These are phyloP conservation scores for Dicrurus megarhynchus DNA, from an alignment of 2,113 vertebrate species.

Conservation along the genomic window DNA sequence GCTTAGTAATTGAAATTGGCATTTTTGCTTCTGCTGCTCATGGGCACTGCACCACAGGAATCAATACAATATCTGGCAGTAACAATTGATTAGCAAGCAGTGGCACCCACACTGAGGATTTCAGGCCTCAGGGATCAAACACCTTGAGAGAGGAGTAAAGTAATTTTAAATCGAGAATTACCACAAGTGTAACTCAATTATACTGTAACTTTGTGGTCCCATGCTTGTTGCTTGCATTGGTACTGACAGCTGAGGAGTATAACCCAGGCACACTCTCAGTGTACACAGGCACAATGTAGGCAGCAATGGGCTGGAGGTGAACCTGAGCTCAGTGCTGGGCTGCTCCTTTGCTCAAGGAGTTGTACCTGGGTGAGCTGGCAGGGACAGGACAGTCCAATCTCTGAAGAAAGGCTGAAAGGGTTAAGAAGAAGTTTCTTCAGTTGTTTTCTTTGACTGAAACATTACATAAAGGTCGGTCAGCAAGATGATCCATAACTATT, in stretches of 20 bases:
- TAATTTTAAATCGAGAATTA: neutral
- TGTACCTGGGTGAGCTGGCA: neutral
- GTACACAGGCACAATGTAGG: neutral
- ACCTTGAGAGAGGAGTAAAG: neutral
- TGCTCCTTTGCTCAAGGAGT: neutral
- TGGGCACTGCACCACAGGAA: neutral
- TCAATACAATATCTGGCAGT: neutral
- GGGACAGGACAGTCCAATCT: neutral
- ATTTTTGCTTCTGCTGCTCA: neutral
- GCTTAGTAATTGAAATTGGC: constrained; percentile 30
- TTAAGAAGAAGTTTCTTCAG: neutral
- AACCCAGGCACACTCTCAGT: neutral
- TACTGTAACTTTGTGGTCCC: neutral
- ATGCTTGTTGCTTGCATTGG: neutral
- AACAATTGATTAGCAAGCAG: constrained; percentile 1
- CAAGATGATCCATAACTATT: neutral
- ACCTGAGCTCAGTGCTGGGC: neutral
- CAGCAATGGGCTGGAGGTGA: neutral
- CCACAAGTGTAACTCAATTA: neutral
- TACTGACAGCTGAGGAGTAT: neutral
- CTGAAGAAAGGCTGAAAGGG: neutral
- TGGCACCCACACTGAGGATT: neutral
- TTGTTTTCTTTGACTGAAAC: neutral
- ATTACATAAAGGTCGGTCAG: neutral
- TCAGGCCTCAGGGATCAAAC: neutral